A percentile compares a stretch with the other conserved stretches of the same genome.
phyloP scores from a whole-genome alignment of 1,140 invertebrate genomes.

The Saccostrea glomerata region DNA sequence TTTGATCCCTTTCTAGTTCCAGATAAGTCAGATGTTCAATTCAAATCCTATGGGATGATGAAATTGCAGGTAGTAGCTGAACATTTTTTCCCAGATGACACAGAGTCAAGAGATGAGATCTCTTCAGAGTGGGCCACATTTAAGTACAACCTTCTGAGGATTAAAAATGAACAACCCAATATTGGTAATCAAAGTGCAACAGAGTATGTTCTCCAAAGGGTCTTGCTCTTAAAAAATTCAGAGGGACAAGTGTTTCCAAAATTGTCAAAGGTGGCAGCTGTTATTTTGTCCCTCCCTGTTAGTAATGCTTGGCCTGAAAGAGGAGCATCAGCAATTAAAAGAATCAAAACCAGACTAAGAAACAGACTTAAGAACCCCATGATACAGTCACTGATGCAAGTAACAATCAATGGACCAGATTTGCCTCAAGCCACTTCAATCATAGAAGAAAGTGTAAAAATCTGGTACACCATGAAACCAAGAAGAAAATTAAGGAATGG shows the following conservation, averaged over 20 bases:
- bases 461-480: not conserved
- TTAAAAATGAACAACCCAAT: conserved; percentile 20
- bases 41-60: not conserved
- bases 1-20: too few relatives aligned
- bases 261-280: too few relatives aligned
- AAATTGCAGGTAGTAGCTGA: not conserved
- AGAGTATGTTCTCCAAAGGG: too few relatives aligned
- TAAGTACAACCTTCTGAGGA: conserved; percentile 39
- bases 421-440: not conserved
- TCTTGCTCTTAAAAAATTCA: too few relatives aligned
- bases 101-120: conserved; percentile 2
- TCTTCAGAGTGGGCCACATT: conserved; percentile 37
- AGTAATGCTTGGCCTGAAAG: too few relatives aligned
- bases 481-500: not conserved
- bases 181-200: not conserved
- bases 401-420: conserved; percentile 41
- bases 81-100: conserved; percentile 42
- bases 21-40: not conserved
- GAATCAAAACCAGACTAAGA: too few relatives aligned
- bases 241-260: too few relatives aligned
- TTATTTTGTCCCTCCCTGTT: too few relatives aligned
- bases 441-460: not conserved
- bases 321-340: too few relatives aligned
- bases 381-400: conserved; percentile 38
- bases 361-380: too few relatives aligned